Evolutionary conservation across 2,888 invertebrate genomes (phyloP).

Genomic region (Lymantria monacha): DNA sequence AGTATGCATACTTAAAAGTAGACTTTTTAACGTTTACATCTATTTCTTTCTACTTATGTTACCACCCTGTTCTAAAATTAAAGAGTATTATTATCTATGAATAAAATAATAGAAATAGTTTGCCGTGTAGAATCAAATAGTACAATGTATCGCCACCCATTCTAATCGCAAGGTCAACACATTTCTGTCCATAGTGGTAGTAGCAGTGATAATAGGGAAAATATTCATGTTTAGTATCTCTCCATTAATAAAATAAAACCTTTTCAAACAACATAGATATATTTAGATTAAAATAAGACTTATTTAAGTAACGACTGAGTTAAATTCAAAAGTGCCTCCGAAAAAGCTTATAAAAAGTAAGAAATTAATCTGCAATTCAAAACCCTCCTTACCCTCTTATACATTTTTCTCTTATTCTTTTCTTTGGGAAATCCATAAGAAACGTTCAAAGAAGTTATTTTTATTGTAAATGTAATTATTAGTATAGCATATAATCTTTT

Average conservation of each 20-base stretch:
- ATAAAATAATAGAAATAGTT: too few relatives aligned
- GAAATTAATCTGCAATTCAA: slow-evolving; percentile 73
- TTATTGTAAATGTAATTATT: slow-evolving; percentile 33
- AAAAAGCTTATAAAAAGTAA: slow-evolving; percentile 67
- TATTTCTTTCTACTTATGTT: too few relatives aligned
- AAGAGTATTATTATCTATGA: too few relatives aligned
- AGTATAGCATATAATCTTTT: slow-evolving; percentile 29
- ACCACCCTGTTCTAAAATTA: too few relatives aligned
- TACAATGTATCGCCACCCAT: too few relatives aligned
- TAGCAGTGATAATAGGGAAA: too few relatives aligned
- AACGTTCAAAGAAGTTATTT: slow-evolving; percentile 35
- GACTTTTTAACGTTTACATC: slow-evolving; percentile 13
- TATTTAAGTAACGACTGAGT: slow-evolving; percentile 50
- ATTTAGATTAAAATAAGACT: slow-evolving; percentile 47
- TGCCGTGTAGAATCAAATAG: too few relatives aligned
- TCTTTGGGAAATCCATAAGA: slow-evolving; percentile 47
- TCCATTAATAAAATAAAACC: neutral
- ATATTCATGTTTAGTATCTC: too few relatives aligned
- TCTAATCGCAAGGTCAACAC: too few relatives aligned
- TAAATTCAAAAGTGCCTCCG: slow-evolving; percentile 57
- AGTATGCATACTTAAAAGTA: slow-evolving; percentile 57
- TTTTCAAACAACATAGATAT: slow-evolving; percentile 31
- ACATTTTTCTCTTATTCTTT: slow-evolving; percentile 45
- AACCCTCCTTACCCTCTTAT: slow-evolving; percentile 56
- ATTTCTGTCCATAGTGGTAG: too few relatives aligned